Percentiles rank a stretch among this genome's conserved stretches.
phyloP scores from a whole-genome alignment of 2,113 vertebrate genomes.

The Paedocypris sp. region DNA sequence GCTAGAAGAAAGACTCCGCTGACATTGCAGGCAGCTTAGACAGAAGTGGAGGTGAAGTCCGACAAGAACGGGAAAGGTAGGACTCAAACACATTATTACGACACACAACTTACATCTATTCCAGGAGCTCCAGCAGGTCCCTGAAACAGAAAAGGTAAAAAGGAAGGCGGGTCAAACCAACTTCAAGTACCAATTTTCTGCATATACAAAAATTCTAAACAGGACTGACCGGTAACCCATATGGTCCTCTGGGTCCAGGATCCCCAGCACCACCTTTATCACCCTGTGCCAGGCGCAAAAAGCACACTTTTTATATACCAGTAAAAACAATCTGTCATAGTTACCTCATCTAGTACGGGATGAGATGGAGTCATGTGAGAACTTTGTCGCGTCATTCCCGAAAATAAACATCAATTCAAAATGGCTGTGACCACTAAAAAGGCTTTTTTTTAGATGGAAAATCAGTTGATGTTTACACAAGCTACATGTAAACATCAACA shows the following conservation, averaged over 20 bases:
- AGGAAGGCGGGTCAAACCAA: no score
- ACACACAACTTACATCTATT: conserved; percentile 80
- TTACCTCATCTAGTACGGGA: no score
- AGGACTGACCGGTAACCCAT: conserved; percentile 87
- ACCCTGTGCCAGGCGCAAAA: conserved; percentile 47
- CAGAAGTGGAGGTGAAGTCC: neutral
- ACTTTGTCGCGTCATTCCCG: no score
- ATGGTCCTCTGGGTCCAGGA: conserved; percentile 86
- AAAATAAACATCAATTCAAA: no score
- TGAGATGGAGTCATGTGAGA: no score
- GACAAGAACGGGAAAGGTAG: neutral
- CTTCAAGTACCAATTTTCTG: no score
- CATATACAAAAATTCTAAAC: no score
- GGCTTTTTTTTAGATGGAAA: no score
- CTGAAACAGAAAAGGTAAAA: conserved; percentile 44
- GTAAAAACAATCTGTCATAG: no score
- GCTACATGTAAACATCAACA: no score
- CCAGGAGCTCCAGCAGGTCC: conserved; percentile 91
- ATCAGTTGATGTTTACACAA: no score
- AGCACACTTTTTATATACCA: neutral
- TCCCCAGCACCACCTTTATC: conserved; percentile 72
- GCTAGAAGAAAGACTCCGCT: conserved; percentile 10
- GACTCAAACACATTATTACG: neutral
- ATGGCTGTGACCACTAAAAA: no score
- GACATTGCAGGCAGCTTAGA: neutral